A percentile compares a stretch with the other conserved stretches of the same genome.
phyloP scores from a whole-genome alignment of 2,888 invertebrate species.

The Cosmorhoe ocellata region DNA sequence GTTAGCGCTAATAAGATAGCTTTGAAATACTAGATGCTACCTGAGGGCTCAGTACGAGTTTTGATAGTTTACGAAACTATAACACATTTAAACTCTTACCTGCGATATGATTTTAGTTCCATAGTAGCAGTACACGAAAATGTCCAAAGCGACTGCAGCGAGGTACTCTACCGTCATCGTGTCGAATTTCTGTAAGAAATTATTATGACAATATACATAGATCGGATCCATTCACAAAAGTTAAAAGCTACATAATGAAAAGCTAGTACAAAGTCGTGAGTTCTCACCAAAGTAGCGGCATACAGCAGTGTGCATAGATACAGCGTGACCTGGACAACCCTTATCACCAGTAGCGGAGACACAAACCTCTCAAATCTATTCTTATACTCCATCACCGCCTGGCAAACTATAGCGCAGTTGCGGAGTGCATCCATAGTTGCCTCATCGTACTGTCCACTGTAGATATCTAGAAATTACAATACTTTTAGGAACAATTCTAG shows the following conservation, averaged over 20 bases:
- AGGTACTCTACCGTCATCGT: slow-evolving; percentile 70
- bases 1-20: no score
- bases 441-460: slow-evolving; percentile 49
- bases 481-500: no score
- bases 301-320: slow-evolving; percentile 69
- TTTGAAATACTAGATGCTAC: no score
- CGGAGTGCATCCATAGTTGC: slow-evolving; percentile 53
- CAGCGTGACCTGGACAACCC: slow-evolving; percentile 70
- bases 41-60: no score
- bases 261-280: not conserved
- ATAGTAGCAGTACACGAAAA: slow-evolving; percentile 69
- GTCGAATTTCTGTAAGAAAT: slow-evolving; percentile 61
- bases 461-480: slow-evolving; percentile 51
- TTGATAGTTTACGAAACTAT: no score
- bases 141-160: slow-evolving; percentile 67
- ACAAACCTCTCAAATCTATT: slow-evolving; percentile 60
- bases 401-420: slow-evolving; percentile 59
- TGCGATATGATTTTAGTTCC: slow-evolving; percentile 72
- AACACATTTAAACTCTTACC: no score
- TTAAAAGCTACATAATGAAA: not conserved
- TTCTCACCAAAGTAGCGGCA: slow-evolving; percentile 62
- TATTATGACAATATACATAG: no score
- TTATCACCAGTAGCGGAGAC: slow-evolving; percentile 62
- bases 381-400: slow-evolving; percentile 50
- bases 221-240: no score